phyloP scores from a whole-genome alignment of 2,113 vertebrate species.

The Uria aalge region DNA sequence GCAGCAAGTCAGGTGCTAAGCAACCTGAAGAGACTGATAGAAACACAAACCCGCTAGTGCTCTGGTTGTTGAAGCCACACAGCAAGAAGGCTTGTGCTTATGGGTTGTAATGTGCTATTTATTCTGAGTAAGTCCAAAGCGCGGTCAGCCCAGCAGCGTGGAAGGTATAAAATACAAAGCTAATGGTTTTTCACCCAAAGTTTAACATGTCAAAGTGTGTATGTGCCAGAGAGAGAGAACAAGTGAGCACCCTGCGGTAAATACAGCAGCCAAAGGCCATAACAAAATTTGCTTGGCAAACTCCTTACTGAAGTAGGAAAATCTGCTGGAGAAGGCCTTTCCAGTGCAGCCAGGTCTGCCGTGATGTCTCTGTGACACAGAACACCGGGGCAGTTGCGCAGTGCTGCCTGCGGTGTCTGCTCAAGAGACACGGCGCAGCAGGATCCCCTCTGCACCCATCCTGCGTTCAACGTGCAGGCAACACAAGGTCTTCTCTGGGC shows the following conservation, averaged over 20 bases:
- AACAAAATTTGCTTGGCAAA: neutral
- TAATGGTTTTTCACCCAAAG: neutral
- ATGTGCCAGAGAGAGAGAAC: neutral
- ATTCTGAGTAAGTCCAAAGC: neutral
- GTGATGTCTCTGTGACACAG: neutral
- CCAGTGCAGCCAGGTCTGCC: neutral
- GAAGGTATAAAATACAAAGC: neutral
- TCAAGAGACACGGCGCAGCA: neutral
- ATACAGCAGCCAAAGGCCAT: neutral
- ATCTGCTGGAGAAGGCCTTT: neutral
- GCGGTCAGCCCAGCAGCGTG: neutral
- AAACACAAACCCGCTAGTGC: neutral
- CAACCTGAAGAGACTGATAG: neutral
- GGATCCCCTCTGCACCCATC: neutral
- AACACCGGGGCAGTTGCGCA: neutral
- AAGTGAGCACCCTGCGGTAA: neutral
- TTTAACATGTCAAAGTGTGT: neutral
- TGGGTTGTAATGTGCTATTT: neutral
- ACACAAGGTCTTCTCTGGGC: neutral
- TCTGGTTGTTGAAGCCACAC: neutral
- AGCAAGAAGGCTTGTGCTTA: neutral
- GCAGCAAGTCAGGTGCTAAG: neutral
- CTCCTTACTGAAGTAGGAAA: neutral
- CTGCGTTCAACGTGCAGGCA: neutral
- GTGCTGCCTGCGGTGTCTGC: neutral